Conservation (phyloP, 2,113 vertebrate genomes). For the Poicephalus meyeri region DNA sequence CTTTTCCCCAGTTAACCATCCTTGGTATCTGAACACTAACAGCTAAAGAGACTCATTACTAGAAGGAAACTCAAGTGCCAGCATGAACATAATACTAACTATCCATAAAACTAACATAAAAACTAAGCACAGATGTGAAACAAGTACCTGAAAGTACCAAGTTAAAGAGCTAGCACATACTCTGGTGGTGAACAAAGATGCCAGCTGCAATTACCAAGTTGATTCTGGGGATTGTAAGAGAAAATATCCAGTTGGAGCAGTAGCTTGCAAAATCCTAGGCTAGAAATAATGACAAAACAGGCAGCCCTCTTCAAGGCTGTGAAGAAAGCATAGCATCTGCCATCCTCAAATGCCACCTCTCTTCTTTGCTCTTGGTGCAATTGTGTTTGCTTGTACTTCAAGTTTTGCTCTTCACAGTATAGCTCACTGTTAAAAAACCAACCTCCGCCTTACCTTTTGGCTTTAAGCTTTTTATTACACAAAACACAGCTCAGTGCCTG, state of each 20-base stretch:
- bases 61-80: background rate
- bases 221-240: background rate
- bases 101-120: background rate
- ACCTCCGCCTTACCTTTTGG: background rate
- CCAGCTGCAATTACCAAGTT: background rate
- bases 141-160: background rate
- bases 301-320: background rate
- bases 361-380: background rate
- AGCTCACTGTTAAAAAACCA: background rate
- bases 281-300: conserved; percentile 8
- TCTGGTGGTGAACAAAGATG: background rate
- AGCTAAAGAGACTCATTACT: background rate
- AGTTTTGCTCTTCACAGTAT: background rate
- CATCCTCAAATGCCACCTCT: background rate
- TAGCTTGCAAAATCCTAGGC: background rate
- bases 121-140: background rate
- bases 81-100: background rate
- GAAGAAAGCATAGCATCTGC: background rate
- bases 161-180: background rate
- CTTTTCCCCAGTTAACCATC: background rate
- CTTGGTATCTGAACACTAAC: background rate
- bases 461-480: background rate
- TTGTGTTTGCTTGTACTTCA: background rate
- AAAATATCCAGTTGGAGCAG: background rate
- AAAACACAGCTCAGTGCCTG: background rate